Evolutionary conservation across 2,888 invertebrate species (phyloP), one percentile per base, ranked within the genome.

Genomic region (Watsonalla cultraria): DNA sequence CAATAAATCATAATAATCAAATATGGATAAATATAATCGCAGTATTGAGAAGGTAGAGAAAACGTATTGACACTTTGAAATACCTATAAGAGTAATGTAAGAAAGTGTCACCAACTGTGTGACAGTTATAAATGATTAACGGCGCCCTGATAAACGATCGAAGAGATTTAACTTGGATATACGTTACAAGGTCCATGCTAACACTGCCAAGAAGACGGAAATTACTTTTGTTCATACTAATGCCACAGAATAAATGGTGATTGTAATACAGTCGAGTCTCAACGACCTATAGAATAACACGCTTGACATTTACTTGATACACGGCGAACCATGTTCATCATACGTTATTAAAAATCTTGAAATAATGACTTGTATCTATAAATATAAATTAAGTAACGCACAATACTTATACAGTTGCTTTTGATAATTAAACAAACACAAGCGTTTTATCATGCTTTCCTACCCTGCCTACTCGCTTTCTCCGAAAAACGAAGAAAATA

Each of bases 101-200:
- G 62, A 57, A 65, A 58, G 52, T 60, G 65, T 63, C 62, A 60
- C 59, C 52, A 52, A 57, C 56, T 55, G 34, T 48, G 33, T 51
- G 70, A 70, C 72, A 61, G 70, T 61, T 68, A 71, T 59, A 70
- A 71, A 71, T 71, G 64, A 63, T 59, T 66, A 58, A 62, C 66
- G 62, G 57, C 61, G 60, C 53, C 62, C 58, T 65, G 68, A 63
- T 68, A 65, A 70, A 65, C 60, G 65, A 72, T 61, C 61, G 58
- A 54, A 57, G 42, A 42, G 42, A 42, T 42, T 42, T 42, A 42
- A 42, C 42, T 42, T 42, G 8, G 42, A 8, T 11, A 42, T 42
- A 42, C 42, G 11, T 42, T 42, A 42, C 42, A 42, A 42, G 5
- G 51, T 51, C 34, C 24, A 6, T 45, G 13, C 42, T 5, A 42